Conservation (phyloP, 2,797 vertebrate genomes). For the Okamejei kenojei region DNA sequence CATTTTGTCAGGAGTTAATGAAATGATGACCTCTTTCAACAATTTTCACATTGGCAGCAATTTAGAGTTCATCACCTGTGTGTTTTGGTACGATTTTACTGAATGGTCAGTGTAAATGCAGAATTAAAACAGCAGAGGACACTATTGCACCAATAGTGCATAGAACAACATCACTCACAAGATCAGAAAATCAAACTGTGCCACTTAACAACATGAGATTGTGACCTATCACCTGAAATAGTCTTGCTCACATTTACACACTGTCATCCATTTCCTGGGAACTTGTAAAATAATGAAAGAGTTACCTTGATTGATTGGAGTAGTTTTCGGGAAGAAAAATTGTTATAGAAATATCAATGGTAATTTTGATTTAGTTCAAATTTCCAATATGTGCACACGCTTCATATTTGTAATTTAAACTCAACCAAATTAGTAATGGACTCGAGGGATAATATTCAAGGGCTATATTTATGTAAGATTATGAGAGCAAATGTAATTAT, state of each 20-base stretch:
- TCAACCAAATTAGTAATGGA: not conserved
- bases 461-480: not conserved
- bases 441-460: not conserved
- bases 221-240: slow-evolving; percentile 4
- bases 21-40: slow-evolving; percentile 44
- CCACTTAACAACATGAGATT: slow-evolving; percentile 26
- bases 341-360: not conserved
- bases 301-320: slow-evolving; percentile 3
- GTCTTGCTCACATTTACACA: not conserved
- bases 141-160: slow-evolving; percentile 73
- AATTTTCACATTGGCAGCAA: slow-evolving; percentile 44
- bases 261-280: not conserved
- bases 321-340: not conserved
- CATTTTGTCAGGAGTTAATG: slow-evolving; percentile 54
- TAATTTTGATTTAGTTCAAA: not conserved
- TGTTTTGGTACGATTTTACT: not conserved
- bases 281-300: slow-evolving; percentile 11
- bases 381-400: not conserved
- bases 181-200: slow-evolving; percentile 42
- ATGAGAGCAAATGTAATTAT: not conserved
- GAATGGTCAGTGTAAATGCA: not conserved
- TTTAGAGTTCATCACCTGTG: slow-evolving; percentile 38
- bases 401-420: not conserved
- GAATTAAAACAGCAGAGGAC: slow-evolving; percentile 72
- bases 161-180: not conserved